phyloP scores from a whole-genome alignment of 2,888 invertebrate species.

The Caenorhabditis parvicauda region DNA sequence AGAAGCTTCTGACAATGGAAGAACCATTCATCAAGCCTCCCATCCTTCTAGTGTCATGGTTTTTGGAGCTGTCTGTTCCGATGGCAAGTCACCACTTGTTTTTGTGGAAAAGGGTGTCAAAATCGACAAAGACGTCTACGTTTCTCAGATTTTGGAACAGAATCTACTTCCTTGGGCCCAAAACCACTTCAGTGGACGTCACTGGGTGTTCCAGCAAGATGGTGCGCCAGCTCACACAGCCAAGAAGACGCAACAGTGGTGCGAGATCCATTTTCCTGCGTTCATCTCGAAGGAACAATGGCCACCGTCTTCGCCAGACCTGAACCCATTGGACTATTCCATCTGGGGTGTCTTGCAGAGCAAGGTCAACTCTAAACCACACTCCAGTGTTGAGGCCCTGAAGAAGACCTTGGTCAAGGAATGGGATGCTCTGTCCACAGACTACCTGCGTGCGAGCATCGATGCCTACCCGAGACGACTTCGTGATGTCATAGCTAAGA shows the following conservation, averaged over 20 bases:
- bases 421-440: neutral
- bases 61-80: conserved; percentile 8
- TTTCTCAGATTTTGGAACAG: conserved; percentile 9
- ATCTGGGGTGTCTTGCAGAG: no score
- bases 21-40: conserved; percentile 2
- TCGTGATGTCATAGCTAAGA: no score
- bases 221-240: conserved; percentile 9
- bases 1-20: no score
- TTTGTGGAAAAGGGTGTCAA: conserved; percentile 14
- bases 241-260: conserved; percentile 13
- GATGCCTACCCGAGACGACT: no score
- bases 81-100: conserved; percentile 15
- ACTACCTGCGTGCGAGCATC: conserved; percentile 5
- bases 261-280: neutral
- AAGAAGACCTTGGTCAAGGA: neutral
- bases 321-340: no score
- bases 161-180: conserved; percentile 8
- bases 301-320: no score
- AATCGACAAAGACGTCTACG: conserved; percentile 13
- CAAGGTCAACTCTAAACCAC: no score
- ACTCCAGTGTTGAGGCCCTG: neutral
- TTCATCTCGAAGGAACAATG: no score
- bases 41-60: conserved; percentile 18
- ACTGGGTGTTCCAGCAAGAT: conserved; percentile 13
- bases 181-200: conserved; percentile 1